Evolutionary conservation across 2,113 vertebrate genomes (phyloP), one percentile per base, ranked within the genome.

Genomic region (Pelusios castaneus): DNA sequence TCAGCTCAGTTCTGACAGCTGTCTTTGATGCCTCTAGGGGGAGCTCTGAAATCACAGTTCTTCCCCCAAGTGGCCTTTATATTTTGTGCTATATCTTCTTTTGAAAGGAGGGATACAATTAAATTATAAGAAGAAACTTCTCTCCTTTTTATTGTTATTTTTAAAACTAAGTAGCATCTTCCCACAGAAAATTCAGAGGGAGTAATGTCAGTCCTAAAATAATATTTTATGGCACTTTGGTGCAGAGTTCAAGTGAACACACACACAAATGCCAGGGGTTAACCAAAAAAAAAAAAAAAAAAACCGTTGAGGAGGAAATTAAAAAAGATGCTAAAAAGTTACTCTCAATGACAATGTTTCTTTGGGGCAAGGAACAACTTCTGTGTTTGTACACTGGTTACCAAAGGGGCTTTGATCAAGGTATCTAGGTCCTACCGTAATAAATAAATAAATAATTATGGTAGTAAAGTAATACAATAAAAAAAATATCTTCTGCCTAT

Each of bases 41-140:
- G 97, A 94, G 97, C 97, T 96, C 95, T 87, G 91, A 82, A 97
- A 82, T 94, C 89, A 55, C 94, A 2, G 45, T 92, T 96, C 49
- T 2, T 76, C 85, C 91, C 90, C 29, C 80, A 84, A 51, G 2
- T 88, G 38, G 56, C 84, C 43, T 78, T 34, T 52, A 31, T 11
- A 76, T 41, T 43, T 76, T 51, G 31, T n/a, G 38, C 19, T 45
- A 25, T 56, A 58, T 58, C 47, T 10, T 10, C 47, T 47, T 58
- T 31, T 17, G 16, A 63, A 0, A 51, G 17, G 10, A 3, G n/a
- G n/a, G 4, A 56, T 6, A 85, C 89, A 38, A 45, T 10, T 82
- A 55, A 58, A 92, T 1, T 1, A 1, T 49, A 38, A 45, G 60
- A 34, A 25, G 10, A 75, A 47, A n/a, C 11, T 85, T 12, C 55